Conservation (phyloP, 2,113 vertebrate species). For the Egretta garzetta region DNA sequence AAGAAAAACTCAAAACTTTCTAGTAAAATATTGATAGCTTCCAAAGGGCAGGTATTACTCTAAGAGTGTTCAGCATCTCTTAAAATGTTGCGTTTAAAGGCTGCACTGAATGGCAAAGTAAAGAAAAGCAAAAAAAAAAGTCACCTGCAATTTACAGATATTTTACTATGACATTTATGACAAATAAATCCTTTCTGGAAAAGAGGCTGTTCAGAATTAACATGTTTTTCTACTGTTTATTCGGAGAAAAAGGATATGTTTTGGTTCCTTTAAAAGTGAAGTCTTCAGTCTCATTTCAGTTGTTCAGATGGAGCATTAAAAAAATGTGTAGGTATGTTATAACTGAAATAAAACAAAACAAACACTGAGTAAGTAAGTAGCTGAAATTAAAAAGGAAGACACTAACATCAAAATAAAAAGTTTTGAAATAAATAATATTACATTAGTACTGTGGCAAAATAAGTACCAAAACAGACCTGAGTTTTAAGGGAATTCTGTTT, state of each 20-base stretch:
- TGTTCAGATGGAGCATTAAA: background rate
- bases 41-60: background rate
- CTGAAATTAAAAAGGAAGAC: background rate
- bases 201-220: background rate
- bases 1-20: background rate
- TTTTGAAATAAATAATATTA: background rate
- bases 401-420: background rate
- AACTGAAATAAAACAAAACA: conserved; percentile 9
- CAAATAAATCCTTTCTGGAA: background rate
- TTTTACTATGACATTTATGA: background rate
- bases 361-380: background rate
- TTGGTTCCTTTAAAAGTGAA: conserved; percentile 92
- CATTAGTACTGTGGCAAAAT: background rate
- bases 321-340: background rate
- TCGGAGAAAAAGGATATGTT: conserved; percentile 92
- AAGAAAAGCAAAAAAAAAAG: background rate
- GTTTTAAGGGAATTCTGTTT: background rate
- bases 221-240: background rate
- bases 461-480: background rate
- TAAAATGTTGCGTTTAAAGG: background rate
- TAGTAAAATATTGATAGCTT: background rate
- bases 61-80: background rate
- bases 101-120: background rate
- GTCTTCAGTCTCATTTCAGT: conserved; percentile 90
- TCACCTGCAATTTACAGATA: background rate